Percentiles rank a stretch among this genome's conserved stretches.
Conservation (phyloP, 2,888 invertebrate genomes). For the Nomada lathburiana region DNA sequence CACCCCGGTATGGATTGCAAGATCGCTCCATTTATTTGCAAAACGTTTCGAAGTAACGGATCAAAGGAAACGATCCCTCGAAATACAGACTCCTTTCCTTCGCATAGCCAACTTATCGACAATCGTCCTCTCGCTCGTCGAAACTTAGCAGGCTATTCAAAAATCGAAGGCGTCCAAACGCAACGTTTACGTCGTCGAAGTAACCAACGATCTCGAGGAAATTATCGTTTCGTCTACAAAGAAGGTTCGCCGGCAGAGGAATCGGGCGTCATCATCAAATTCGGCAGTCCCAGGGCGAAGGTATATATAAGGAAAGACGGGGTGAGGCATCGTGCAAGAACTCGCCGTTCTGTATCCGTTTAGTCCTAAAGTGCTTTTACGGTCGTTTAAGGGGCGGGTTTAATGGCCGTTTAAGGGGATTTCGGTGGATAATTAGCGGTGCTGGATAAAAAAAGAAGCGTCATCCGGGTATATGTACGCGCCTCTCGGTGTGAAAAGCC, state of each 20-base stretch:
- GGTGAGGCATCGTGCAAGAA: conserved; percentile 37
- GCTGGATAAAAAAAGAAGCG: conserved; percentile 62
- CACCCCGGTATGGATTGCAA: too few species aligned
- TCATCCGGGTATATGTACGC: conserved; percentile 46
- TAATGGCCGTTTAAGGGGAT: conserved; percentile 83
- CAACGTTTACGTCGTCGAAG: conserved; percentile 34
- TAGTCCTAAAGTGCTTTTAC: conserved; percentile 73
- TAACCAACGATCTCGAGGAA: conserved; percentile 23
- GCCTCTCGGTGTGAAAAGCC: conserved; percentile 68
- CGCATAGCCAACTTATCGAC: conserved; percentile 7
- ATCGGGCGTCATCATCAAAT: conserved; percentile 58
- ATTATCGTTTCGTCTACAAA: not conserved
- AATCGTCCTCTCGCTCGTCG: conserved; percentile 13
- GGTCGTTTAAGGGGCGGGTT: conserved; percentile 76
- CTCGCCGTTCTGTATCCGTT: conserved; percentile 68
- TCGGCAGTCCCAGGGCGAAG: conserved; percentile 22
- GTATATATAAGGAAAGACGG: not conserved
- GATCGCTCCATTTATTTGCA: too few species aligned
- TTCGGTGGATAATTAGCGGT: conserved; percentile 80
- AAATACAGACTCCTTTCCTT: not conserved
- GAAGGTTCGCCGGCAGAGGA: conserved; percentile 32
- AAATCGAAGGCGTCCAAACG: conserved; percentile 34
- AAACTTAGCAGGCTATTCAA: conserved; percentile 37
- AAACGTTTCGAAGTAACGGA: not conserved
- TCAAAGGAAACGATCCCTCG: not conserved